phyloP scores from a whole-genome alignment of 2,888 invertebrate genomes.

The Macropis europaea region DNA sequence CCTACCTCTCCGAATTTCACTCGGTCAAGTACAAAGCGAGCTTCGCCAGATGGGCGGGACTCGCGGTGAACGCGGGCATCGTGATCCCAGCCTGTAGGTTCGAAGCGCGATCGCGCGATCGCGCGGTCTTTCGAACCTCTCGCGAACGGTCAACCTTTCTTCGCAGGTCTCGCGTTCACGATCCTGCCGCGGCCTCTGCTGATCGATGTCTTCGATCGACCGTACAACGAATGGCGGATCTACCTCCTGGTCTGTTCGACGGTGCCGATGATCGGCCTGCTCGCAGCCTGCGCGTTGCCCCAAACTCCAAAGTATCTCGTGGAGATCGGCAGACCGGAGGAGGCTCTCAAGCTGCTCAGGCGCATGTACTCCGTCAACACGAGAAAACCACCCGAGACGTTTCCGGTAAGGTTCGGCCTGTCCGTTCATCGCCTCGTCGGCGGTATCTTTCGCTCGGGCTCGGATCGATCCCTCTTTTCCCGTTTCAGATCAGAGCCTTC shows the following conservation, averaged over 20 bases:
- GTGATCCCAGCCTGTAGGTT: constrained; percentile 82
- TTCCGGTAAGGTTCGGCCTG: constrained; percentile 82
- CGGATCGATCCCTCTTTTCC: constrained; percentile 31
- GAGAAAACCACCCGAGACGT: constrained; percentile 83
- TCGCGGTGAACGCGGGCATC: constrained; percentile 85
- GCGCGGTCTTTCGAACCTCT: no score
- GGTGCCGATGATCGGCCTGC: constrained; percentile 86
- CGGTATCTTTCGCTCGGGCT: constrained; percentile 61
- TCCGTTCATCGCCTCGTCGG: constrained; percentile 45
- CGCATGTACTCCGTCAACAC: constrained; percentile 86
- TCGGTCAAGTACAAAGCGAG: constrained; percentile 84
- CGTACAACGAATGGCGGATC: constrained; percentile 80
- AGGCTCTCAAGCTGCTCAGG: constrained; percentile 84
- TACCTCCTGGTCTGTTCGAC: constrained; percentile 80
- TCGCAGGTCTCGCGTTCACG: constrained; percentile 78
- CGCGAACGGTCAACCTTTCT: constrained; percentile 10
- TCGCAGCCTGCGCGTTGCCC: constrained; percentile 84
- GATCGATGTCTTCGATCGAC: constrained; percentile 61
- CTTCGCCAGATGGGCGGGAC: constrained; percentile 84
- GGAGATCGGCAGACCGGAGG: constrained; percentile 84
- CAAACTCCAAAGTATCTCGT: constrained; percentile 91
- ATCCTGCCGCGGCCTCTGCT: constrained; percentile 75
- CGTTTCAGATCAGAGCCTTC: constrained; percentile 79
- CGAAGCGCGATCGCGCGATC: neutral
- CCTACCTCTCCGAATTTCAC: constrained; percentile 89